These are phyloP conservation scores for Leptinotarsa texana DNA, from an alignment of 1,140 invertebrate genomes.

Conservation along the genomic window DNA sequence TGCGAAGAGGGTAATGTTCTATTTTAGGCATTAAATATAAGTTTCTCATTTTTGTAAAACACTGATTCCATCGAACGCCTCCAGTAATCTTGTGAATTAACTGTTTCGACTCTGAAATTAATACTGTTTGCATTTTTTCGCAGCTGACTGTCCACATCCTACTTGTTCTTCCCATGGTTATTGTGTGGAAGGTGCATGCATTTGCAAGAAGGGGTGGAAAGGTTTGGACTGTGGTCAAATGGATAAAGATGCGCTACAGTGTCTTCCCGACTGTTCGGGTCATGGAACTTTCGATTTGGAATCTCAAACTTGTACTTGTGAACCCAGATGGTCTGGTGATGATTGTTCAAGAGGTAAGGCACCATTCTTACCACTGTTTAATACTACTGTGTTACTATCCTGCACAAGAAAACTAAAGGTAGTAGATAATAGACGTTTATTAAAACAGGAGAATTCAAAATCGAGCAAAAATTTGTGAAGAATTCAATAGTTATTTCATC, in stretches of 20 bases:
- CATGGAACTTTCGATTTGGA: conserved; percentile 95
- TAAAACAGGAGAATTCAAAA: too few species aligned
- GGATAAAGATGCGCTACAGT: conserved; percentile 91
- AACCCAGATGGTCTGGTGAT: conserved; percentile 89
- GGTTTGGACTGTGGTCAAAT: conserved; percentile 88
- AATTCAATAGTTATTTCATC: too few species aligned
- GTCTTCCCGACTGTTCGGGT: conserved; percentile 90
- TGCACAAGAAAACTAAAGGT: too few species aligned
- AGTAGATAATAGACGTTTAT: too few species aligned
- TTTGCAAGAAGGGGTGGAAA: conserved; percentile 97
- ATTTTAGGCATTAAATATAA: conserved; percentile 34
- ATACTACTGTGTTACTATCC: too few species aligned
- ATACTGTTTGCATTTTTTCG: conserved; percentile 32
- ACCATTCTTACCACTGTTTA: too few species aligned
- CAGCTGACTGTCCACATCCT: conserved; percentile 92
- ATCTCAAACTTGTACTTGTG: conserved; percentile 87
- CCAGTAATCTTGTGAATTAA: too few species aligned
- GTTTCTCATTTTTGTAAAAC: not conserved
- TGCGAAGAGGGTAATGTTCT: conserved; percentile 74
- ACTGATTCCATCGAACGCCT: not conserved
- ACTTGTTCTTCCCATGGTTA: conserved; percentile 95
- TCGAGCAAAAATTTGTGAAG: too few species aligned
- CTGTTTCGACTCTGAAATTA: not conserved
- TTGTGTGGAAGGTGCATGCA: conserved; percentile 92
- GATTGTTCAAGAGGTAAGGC: conserved; percentile 86